phyloP scores from a whole-genome alignment of 2,797 vertebrate genomes.

The Leptatherina wallacei region DNA sequence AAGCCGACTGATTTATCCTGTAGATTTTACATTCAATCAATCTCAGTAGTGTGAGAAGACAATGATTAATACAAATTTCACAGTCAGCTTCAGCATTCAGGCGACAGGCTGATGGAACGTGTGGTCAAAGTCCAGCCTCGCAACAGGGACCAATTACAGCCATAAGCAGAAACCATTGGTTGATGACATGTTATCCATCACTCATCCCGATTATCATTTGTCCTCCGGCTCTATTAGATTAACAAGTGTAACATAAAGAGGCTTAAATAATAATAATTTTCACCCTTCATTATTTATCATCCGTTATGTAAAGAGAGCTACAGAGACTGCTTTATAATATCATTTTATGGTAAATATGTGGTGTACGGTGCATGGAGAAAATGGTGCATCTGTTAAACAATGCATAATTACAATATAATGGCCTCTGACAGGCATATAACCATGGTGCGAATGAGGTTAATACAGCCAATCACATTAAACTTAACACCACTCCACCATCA shows the following conservation, averaged over 20 bases:
- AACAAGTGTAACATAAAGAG: slow-evolving; percentile 32
- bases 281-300: slow-evolving; percentile 27
- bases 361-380: slow-evolving; percentile 5
- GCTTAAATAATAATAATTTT: slow-evolving; percentile 4
- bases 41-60: not conserved
- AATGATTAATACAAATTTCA: slow-evolving; percentile 12
- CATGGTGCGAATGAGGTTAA: slow-evolving; percentile 30
- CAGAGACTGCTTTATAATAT: slow-evolving; percentile 11
- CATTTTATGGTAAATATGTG: slow-evolving; percentile 9
- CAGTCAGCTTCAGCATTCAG: slow-evolving; percentile 5
- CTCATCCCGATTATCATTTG: slow-evolving; percentile 21
- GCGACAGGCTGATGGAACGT: not conserved
- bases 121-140: slow-evolving; percentile 30
- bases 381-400: slow-evolving; percentile 33
- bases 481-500: slow-evolving; percentile 11
- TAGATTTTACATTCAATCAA: slow-evolving; percentile 2
- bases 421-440: slow-evolving; percentile 31
- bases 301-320: not conserved
- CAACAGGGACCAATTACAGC: slow-evolving; percentile 20
- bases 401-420: slow-evolving; percentile 38
- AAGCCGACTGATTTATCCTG: not conserved
- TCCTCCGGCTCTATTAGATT: slow-evolving; percentile 42
- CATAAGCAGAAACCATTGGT: slow-evolving; percentile 30
- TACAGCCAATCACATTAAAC: slow-evolving; percentile 33
- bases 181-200: slow-evolving; percentile 38